Base-by-base conservation (phyloP, 2,888 invertebrate genomes). In the Cynaeus angustus region DNA sequence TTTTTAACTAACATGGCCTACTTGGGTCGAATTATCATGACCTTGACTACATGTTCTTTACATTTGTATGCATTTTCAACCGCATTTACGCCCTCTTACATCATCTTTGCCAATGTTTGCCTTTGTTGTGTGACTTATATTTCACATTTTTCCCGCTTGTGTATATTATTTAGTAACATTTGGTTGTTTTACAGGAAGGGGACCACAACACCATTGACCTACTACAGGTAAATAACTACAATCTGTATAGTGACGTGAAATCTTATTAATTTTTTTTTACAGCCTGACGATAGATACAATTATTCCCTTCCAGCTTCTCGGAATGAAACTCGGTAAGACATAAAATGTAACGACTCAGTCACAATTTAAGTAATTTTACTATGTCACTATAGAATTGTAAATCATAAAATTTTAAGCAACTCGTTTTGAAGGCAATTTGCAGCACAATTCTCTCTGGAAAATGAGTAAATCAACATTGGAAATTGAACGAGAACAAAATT, bases 1-100 rank as follows among this genome's bases (percentile, higher is more conserved):
- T 64, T 48, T 58, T 48, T 50, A 64, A 64, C 64, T 64, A 64
- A 64, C 64, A 52, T 53, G 5, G 62, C 9, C 13, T 43, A n/a
- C 12, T 38, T 58, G 10, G 12, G 30, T 7, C n/a, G 13, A 12
- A 43, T 16, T 21, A 56, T 45, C 21, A 41, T 58, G 43, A 12
- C 43, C 45, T 58, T n/a, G n/a, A n/a, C n/a, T n/a, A n/a, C n/a
- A n/a, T n/a, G 7, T 45, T 43, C 48, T 48, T 5, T 30, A 13
- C 33, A 38, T 50, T 38, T 52, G 56, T 53, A 30, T 28, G 21
- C 12, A 41, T 53, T 53, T 61, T 53, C 53, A 46, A 46, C 41
- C 46, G 48, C 48, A 13, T 61, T 26, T 58, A 58, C 48, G 38
- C 53, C n/a, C 30, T 53, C 28, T 53, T 38, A 64, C 21, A 62